These are phyloP conservation scores for Patella ulyssiponensis DNA, from an alignment of 2,888 invertebrate species.

Conservation along the genomic window DNA sequence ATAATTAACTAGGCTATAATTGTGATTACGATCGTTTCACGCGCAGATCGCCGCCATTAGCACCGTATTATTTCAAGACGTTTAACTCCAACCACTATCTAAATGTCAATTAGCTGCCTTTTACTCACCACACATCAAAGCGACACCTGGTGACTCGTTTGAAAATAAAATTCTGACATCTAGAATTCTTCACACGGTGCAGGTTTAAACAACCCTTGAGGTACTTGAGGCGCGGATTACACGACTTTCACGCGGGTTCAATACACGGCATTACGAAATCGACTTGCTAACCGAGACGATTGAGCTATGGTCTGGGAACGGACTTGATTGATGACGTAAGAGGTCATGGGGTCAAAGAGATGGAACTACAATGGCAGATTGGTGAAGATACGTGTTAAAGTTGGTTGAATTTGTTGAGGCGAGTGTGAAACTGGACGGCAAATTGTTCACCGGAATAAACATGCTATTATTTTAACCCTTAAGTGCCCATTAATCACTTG, in stretches of 20 bases:
- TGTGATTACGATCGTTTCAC: too few relatives aligned
- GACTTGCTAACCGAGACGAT: neutral
- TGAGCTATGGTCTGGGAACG: neutral
- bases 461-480: neutral
- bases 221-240: neutral
- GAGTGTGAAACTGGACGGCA: neutral
- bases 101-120: constrained; percentile 4
- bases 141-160: neutral
- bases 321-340: constrained; percentile 6
- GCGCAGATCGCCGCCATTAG: too few relatives aligned
- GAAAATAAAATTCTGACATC: neutral
- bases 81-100: neutral
- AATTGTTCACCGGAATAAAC: neutral
- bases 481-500: constrained; percentile 9
- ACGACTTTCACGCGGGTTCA: too few relatives aligned
- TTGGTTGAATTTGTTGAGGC: neutral
- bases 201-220: neutral
- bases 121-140: neutral
- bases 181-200: neutral
- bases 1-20: too few relatives aligned
- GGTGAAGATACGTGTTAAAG: too few relatives aligned
- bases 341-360: neutral
- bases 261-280: neutral
- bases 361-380: neutral
- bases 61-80: too few relatives aligned